Percentiles rank a stretch among this genome's conserved stretches.
Evolutionary conservation across 2,888 invertebrate species (phyloP).

Genomic region (Bugulina stolonifera): DNA sequence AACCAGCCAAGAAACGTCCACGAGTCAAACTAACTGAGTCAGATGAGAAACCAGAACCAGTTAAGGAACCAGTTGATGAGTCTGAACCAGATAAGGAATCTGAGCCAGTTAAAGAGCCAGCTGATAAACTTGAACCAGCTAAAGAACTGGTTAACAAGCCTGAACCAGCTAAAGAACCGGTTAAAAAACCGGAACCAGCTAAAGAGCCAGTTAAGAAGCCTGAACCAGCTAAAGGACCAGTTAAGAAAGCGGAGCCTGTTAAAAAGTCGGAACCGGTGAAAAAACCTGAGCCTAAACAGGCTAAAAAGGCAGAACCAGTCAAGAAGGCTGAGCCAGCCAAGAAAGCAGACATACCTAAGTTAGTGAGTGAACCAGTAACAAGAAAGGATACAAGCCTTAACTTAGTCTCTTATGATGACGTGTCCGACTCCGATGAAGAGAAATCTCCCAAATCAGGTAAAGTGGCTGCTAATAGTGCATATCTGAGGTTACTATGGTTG

Average conservation of each 20-base stretch:
- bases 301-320: neutral
- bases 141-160: no score
- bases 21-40: no score
- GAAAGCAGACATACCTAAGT: neutral
- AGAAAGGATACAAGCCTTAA: neutral
- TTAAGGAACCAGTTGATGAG: no score
- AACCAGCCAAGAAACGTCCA: no score
- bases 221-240: neutral
- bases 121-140: no score
- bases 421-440: slow-evolving; percentile 21
- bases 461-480: no score
- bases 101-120: no score
- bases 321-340: neutral
- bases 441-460: neutral
- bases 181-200: neutral
- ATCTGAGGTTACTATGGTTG: no score
- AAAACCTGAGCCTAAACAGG: neutral
- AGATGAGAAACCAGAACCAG: no score
- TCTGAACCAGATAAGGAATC: no score
- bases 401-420: slow-evolving; percentile 4
- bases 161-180: no score
- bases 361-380: neutral
- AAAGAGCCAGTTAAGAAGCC: neutral
- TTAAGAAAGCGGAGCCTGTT: no score
- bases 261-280: neutral